A percentile compares a stretch with the other conserved stretches of the same genome.
Conservation (phyloP, 2,797 vertebrate genomes). For the Naso thynnoides region DNA sequence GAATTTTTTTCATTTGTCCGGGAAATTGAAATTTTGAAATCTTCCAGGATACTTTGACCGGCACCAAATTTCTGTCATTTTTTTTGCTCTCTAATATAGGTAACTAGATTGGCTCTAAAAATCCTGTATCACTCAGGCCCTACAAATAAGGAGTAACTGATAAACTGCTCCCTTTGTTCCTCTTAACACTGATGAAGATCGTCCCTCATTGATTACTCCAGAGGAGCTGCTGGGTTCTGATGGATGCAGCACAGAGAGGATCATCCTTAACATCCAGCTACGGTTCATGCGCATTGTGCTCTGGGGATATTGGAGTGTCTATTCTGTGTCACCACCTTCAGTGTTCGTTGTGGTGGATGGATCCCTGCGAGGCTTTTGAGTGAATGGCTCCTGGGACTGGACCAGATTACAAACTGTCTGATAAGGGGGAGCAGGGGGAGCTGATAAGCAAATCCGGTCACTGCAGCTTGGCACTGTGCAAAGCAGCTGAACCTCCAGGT, state of each 20-base stretch:
- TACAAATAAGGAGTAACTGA: constrained; percentile 41
- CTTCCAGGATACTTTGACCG: too few species aligned
- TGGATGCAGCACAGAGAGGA: constrained; percentile 56
- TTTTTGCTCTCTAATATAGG: too few species aligned
- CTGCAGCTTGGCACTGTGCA: constrained; percentile 46
- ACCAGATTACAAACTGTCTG: constrained; percentile 78
- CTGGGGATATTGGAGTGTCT: constrained; percentile 50
- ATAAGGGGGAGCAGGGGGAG: constrained; percentile 71
- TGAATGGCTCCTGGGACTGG: constrained; percentile 69
- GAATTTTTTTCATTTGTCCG: too few species aligned
- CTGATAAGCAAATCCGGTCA: constrained; percentile 80
- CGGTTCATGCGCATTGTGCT: constrained; percentile 54
- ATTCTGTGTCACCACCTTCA: constrained; percentile 59
- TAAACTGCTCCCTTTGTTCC: constrained; percentile 30
- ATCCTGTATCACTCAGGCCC: too few species aligned
- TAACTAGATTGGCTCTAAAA: too few species aligned
- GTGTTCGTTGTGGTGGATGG: constrained; percentile 62
- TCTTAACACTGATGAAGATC: constrained; percentile 63
- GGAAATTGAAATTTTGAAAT: too few species aligned
- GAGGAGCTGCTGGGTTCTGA: constrained; percentile 57
- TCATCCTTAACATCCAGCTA: constrained; percentile 55
- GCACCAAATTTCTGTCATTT: too few species aligned
- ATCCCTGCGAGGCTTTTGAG: constrained; percentile 61
- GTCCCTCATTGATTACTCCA: constrained; percentile 61
- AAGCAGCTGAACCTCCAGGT: constrained; percentile 50